Conservation (phyloP, 2,888 invertebrate species). For the Craniophora ligustri region DNA sequence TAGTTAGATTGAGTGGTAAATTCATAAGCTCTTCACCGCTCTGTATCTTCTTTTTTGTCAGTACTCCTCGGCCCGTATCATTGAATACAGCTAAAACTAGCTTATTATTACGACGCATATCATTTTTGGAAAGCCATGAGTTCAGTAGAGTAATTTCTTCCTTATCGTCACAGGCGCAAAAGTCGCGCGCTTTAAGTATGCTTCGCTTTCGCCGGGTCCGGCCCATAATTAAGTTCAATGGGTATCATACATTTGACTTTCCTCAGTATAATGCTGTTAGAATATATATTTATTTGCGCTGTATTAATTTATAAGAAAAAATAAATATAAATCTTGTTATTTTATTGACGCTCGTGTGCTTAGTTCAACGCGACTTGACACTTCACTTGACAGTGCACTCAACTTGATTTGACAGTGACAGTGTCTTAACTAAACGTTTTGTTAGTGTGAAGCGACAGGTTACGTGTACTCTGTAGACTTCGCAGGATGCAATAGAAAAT, state of each 20-base stretch:
- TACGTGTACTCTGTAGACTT: too few relatives aligned
- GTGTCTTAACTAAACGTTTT: too few relatives aligned
- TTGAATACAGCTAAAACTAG: conserved; percentile 89
- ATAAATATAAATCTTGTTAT: too few relatives aligned
- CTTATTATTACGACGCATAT: conserved; percentile 88
- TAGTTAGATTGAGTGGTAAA: conserved; percentile 89
- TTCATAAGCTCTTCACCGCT: conserved; percentile 89
- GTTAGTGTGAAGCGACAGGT: too few relatives aligned
- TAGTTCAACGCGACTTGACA: too few relatives aligned
- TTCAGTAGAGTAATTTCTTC: conserved; percentile 82
- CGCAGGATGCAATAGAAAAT: too few relatives aligned
- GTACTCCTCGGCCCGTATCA: conserved; percentile 92
- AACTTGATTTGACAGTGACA: too few relatives aligned
- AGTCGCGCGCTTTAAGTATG: conserved; percentile 68
- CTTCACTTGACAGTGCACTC: too few relatives aligned
- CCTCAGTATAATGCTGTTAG: conserved; percentile 11
- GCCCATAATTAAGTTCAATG: conserved; percentile 76
- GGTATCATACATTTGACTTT: conserved; percentile 3
- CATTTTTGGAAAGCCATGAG: conserved; percentile 85
- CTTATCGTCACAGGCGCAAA: conserved; percentile 71
- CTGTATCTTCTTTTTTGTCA: conserved; percentile 87
- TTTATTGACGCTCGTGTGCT: too few relatives aligned
- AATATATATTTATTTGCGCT: too few relatives aligned
- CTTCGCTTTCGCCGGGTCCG: conserved; percentile 82
- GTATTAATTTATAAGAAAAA: too few relatives aligned